Base-by-base conservation (phyloP, 2,888 invertebrate species). In the Drosophila limbata region DNA sequence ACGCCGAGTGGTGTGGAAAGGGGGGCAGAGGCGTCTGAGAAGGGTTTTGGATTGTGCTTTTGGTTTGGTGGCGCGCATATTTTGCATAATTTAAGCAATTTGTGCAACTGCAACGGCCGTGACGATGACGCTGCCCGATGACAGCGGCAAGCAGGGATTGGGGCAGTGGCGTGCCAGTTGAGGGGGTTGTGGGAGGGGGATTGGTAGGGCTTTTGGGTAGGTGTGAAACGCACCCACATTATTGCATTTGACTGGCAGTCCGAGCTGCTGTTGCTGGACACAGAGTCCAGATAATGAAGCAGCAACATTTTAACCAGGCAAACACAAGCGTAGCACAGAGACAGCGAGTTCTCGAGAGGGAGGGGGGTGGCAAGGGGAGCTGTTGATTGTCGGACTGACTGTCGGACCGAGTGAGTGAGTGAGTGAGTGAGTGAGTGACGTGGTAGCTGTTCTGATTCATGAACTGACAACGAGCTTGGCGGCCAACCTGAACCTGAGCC, bases 41-140 rank as follows among this genome's bases (percentile, higher is more conserved):
- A 35, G 25, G 31, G 44, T 25, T 60, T 19, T 56, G 77, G 69
- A 81, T 79, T 87, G 79, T 76, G 73, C 69, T 75, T 77, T 76
- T 73, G 76, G 77, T 77, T 77, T 77, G 83, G 83, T 83, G 83
- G 83, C 83, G 83, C 88, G 84, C 88, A 86, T 83, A 86, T 86
- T 89, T 88, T 88, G 88, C 88, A 88, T 88, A 89, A 88, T 88
- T 88, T 88, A 89, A 89, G 88, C 88, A 88, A 88, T 88, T 86
- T 88, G 87, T 84, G 84, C 85, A 82, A 68, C 82, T 74, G 80
- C 79, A 84, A 72, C 66, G 69, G 67, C 76, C 37, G 37, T 50
- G 62, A 25, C 55, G 67, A 47, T 47, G 64, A 61, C 31, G 64
- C 66, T 48, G 59, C 47, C 50, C 64, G 74, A 72, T 69, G 81